Percentiles rank a stretch among this genome's conserved stretches.
These are phyloP conservation scores for Coptodon rendalli DNA, from an alignment of 2,113 vertebrate genomes.

Conservation along the genomic window DNA sequence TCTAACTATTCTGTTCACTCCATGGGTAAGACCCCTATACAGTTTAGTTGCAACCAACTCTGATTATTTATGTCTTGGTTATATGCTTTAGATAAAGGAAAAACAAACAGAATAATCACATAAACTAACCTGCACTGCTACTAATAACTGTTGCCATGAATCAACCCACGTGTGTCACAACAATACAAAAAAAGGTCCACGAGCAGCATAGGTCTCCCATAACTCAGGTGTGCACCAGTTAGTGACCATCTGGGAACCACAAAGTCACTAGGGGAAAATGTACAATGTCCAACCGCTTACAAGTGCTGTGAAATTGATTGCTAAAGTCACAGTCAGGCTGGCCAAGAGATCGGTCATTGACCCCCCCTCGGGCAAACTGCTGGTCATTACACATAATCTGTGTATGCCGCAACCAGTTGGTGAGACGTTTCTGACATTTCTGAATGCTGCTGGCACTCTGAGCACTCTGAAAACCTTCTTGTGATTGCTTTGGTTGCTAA, in stretches of 20 bases:
- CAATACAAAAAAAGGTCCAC: background rate
- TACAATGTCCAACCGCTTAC: background rate
- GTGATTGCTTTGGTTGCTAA: background rate
- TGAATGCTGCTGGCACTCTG: background rate
- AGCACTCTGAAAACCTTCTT: background rate
- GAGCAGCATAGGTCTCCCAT: background rate
- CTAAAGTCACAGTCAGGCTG: background rate
- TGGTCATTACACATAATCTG: background rate
- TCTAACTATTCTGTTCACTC: background rate
- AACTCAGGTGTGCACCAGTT: background rate
- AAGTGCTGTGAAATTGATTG: background rate
- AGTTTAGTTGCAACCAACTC: background rate
- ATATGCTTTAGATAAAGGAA: background rate
- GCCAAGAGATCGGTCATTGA: background rate
- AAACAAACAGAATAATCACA: constrained; percentile 1
- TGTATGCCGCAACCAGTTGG: background rate
- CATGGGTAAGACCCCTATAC: background rate
- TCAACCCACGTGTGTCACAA: background rate
- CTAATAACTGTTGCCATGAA: background rate
- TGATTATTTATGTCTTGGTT: background rate
- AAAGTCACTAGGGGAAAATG: background rate
- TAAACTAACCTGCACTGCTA: background rate
- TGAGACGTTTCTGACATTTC: background rate
- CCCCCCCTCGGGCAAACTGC: background rate
- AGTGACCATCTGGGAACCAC: background rate